A percentile compares a stretch with the other conserved stretches of the same genome.
These are phyloP conservation scores for Alcedo quadribrachys DNA, from an alignment of 2,797 vertebrate species.

Conservation along the genomic window DNA sequence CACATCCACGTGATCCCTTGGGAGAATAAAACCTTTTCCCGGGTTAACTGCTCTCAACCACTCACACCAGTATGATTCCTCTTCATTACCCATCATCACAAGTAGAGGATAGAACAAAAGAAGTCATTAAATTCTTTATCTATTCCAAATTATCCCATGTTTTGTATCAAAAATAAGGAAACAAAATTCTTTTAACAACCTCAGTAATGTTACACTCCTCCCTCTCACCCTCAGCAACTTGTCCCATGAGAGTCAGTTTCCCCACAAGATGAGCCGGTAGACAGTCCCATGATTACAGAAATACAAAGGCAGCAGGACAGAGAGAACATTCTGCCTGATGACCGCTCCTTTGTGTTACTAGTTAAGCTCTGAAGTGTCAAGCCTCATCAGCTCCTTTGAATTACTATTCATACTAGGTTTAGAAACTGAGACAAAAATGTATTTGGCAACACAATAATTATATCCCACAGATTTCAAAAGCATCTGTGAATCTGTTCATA, in stretches of 20 bases:
- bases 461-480: neutral
- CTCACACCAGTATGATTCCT: conserved; percentile 6
- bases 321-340: neutral
- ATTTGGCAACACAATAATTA: neutral
- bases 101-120: neutral
- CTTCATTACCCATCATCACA: neutral
- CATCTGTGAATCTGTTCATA: neutral
- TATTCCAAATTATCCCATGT: neutral
- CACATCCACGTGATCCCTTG: neutral
- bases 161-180: neutral
- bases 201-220: neutral
- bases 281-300: neutral
- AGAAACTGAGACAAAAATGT: neutral
- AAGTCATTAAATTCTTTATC: neutral
- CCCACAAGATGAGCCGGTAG: neutral
- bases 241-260: neutral
- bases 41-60: conserved; percentile 31
- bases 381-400: neutral
- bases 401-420: neutral
- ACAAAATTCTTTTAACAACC: neutral
- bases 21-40: neutral
- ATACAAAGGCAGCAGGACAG: neutral
- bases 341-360: neutral
- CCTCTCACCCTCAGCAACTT: neutral
- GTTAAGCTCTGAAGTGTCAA: neutral